Base-by-base conservation (phyloP, 2,888 invertebrate genomes). In the Lysandra coridon region DNA sequence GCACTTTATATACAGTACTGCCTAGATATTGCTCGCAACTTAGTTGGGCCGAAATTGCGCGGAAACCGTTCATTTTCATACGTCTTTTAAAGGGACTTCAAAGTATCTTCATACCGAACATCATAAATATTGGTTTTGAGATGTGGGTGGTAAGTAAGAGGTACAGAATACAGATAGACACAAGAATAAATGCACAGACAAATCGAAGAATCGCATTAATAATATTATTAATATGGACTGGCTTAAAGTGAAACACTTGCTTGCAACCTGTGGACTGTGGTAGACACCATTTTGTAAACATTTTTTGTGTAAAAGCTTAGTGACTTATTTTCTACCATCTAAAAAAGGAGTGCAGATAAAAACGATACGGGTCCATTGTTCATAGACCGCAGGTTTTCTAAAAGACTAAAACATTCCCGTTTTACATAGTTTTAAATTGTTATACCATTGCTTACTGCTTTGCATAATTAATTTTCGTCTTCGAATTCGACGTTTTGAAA, bases 331-430 rank as follows among this genome's bases (percentile, higher is more conserved):
- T 69, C 33, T 69, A 69, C 69, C 4, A 53, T 57, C 57, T 57
- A 76, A 76, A 76, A 75, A 76, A 76, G 14, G 17, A 44, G 40
- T 10, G 57, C 76, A 76, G 76, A 76, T 76, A 76, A 57, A 76
- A 76, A 57, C 53, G 2, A 76, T 76, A 76, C 76, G 76, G 76
- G 76, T 23, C 53, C 76, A 76, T 76, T 76, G 76, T 76, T 76
- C 76, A 76, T 76, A 76, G 76, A 76, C 76, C 76, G 53, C 76
- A 76, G 76, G 53, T 57, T 17, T 57, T 53, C 53, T 53, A 76
- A 76, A 76, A 53, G 30, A 53, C 76, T 12, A 17, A 76, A 53
- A 76, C 44, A 49, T 76, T 23, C 75, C 3, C 30, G 76, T 57
- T 57, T 76, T 30, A 23, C 30, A 30, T 76, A 76, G 14, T 30